A percentile compares a stretch with the other conserved stretches of the same genome.
Evolutionary conservation across 2,797 vertebrate genomes (phyloP).

Genomic region (Microcaecilia unicolor): DNA sequence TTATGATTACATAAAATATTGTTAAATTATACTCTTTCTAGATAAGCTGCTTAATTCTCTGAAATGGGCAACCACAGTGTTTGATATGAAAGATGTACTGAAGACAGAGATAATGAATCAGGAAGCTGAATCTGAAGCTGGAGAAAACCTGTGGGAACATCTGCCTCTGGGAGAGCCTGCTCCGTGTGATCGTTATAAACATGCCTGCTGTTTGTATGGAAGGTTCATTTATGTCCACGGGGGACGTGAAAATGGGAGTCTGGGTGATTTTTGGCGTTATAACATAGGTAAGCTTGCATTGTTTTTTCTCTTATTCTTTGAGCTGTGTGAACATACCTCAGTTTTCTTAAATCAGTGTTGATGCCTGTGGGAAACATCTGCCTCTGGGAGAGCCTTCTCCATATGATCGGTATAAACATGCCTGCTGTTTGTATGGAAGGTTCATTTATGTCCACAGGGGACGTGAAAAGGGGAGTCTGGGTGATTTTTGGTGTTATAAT

Average conservation of each 20-base stretch:
- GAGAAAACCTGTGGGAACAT: neutral
- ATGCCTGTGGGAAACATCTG: conserved; percentile 7
- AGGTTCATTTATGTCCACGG: conserved; percentile 67
- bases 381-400: conserved; percentile 38
- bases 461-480: conserved; percentile 38
- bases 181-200: conserved; percentile 70
- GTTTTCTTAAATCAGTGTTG: too few species aligned
- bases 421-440: conserved; percentile 51
- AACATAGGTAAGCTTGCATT: conserved; percentile 56
- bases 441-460: conserved; percentile 71
- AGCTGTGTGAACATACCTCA: too few species aligned
- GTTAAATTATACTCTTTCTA: too few species aligned
- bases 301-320: too few species aligned
- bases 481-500: conserved; percentile 76
- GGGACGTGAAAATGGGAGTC: conserved; percentile 46
- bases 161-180: conserved; percentile 18
- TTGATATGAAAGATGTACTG: too few species aligned
- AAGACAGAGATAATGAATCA: too few species aligned
- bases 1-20: too few species aligned
- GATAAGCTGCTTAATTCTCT: too few species aligned
- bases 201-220: conserved; percentile 54
- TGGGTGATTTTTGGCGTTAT: conserved; percentile 78
- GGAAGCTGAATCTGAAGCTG: conserved; percentile 11
- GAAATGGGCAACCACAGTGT: too few species aligned
- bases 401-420: conserved; percentile 68